phyloP scores from a whole-genome alignment of 2,797 vertebrate species.

The Euphonia xanthogaster region DNA sequence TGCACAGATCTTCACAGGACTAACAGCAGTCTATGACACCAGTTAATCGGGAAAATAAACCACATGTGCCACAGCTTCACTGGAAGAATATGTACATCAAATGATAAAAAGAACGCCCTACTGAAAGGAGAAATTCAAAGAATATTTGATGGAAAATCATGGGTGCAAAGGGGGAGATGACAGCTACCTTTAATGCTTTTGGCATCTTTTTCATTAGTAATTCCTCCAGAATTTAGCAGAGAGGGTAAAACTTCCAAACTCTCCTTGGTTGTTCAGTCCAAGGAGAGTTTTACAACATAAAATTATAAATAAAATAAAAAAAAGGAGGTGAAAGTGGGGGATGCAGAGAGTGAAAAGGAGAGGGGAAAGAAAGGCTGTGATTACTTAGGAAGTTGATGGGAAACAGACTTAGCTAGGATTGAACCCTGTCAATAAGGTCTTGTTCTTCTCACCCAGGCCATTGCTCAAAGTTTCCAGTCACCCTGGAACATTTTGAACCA shows the following conservation, averaged over 20 bases:
- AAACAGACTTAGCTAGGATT: slow-evolving; percentile 76
- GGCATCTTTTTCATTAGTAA: not conserved
- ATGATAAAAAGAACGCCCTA: not conserved
- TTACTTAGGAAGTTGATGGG: slow-evolving; percentile 71
- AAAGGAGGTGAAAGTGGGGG: slow-evolving; percentile 4
- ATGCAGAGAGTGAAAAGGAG: not conserved
- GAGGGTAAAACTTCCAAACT: not conserved
- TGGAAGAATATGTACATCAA: not conserved
- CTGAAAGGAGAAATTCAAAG: not conserved
- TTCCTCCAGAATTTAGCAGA: not conserved
- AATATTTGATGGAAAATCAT: not conserved
- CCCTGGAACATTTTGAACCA: slow-evolving; percentile 89
- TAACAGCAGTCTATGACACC: not conserved
- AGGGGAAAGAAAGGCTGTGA: slow-evolving; percentile 25
- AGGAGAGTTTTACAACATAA: not conserved
- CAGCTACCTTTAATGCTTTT: not conserved
- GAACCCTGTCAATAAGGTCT: slow-evolving; percentile 86
- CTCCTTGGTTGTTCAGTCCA: not conserved
- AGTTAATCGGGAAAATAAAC: not conserved
- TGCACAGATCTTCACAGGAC: not conserved
- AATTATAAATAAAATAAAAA: not conserved
- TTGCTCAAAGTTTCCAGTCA: slow-evolving; percentile 89
- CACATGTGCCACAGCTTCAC: not conserved
- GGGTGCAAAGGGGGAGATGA: rapidly evolving
- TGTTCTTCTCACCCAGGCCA: slow-evolving; percentile 82